Base-by-base conservation (phyloP, 2,888 invertebrate genomes). In the Drosophila ezoana region DNA sequence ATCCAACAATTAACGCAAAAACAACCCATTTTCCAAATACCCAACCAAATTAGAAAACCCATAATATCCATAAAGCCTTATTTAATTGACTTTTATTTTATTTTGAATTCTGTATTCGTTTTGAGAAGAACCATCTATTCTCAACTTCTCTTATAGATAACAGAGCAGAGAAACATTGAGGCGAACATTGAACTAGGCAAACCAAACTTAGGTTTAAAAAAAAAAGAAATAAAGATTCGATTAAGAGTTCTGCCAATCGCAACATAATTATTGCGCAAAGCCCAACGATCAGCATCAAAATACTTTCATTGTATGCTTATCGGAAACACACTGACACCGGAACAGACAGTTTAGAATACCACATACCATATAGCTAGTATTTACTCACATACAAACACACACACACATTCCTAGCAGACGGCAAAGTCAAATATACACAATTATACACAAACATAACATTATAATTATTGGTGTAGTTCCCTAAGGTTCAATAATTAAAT, bases 271-370 rank as follows among this genome's bases (percentile, higher is more conserved):
- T 41, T 16, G 16, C 18, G 40, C 60, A 16, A 23, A 38, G 13
- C 16, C 28, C 23, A 35, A 45, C 59, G 66, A 71, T 62, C 69
- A 59, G 76, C 88, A 76, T 73, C 92, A 92, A 91, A 86, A 92
- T 92, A 91, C 86, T 68, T 73, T 72, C 80, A 75, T 76, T 79
- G 80, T 69, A 77, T 89, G 84, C 71, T 68, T 78, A 86, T 89
- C 81, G 81, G 85, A 89, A 77, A 81, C 87, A 92, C 92, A 92
- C 92, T 92, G 92, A 92, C 92, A 92, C 92, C 92, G 92, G 92
- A 86, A 92, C 92, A 92, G 72, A 92, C 92, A 92, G 92, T 91
- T 92, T 91, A 81, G 79, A 90, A 88, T 92, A 92, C 89, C 92
- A 92, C 76, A 87, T 92, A 85, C 92, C 92, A 89, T 92, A 91